Evolutionary conservation across 2,113 vertebrate species (phyloP), one percentile per base, ranked within the genome.

Genomic region (Carassius carassius): DNA sequence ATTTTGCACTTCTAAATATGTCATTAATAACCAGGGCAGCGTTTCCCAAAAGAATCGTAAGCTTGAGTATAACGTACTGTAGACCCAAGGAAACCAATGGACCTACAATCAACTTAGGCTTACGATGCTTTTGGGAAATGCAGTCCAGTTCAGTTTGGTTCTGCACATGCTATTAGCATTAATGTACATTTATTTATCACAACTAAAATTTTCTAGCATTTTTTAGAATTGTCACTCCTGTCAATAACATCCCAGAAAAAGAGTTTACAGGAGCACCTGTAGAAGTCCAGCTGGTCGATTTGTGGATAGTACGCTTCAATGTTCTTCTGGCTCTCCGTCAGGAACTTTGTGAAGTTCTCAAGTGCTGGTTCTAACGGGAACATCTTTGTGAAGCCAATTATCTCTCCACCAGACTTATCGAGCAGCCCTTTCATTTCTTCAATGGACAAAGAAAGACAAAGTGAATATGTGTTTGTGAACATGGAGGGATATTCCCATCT

Each of bases 251-350:
- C 32, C 32, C 32, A 37, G 32, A 19, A 69, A 69, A 37, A 10
- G 32, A n/a, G 21, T 44, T 21, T 74, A 19, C 11, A 75, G 41
- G 29, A 51, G 32, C 90, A 99, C 98, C 97, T 96, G 93, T 98
- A 98, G 70, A 97, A 96, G 86, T 99, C 96, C 0, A 97, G 94
- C 75, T 97, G 95, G 88, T 99, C 96, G 4, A 98, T 84, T 79
- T 93, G 44, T 2, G 95, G 95, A 85, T 96, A 95, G 88, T 90
- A 92, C 0, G 91, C 87, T 74, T 96, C 93, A 14, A 99, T 86
- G 0, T 93, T 93, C 7, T 90, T 90, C 90, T 99, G 96, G 17
- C 90, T 86, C 17, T 95, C 29, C 41, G 91, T 94, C 37, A 99
- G 90, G 87, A 95, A 95, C 49, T 73, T 6, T 0, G 90, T 94